Percentiles rank a stretch among this genome's conserved stretches.
Conservation (phyloP, 2,113 vertebrate genomes). For the Hippocampus mohnikei region DNA sequence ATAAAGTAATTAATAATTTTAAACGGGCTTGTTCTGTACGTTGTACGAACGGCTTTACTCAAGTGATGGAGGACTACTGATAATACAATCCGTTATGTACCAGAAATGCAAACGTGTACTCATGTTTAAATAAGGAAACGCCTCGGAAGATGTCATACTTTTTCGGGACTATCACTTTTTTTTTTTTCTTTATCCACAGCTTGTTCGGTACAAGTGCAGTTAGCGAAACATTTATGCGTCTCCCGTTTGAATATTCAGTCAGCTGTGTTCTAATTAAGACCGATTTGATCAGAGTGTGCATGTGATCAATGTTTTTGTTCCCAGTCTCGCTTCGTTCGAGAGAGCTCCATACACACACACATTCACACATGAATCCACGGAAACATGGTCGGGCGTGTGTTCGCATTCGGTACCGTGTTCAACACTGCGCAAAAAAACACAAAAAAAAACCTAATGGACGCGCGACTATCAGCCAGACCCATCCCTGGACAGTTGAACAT, state of each 20-base stretch:
- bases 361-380: slow-evolving; percentile 21
- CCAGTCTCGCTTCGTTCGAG: slow-evolving; percentile 8
- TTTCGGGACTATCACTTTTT: neutral
- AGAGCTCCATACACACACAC: slow-evolving; percentile 6
- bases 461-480: neutral
- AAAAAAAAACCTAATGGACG: slow-evolving; percentile 6
- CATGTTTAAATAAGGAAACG: too few species aligned
- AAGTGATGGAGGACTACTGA: too few species aligned
- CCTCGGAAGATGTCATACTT: too few species aligned
- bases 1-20: too few species aligned
- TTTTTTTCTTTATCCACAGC: neutral
- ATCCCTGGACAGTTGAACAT: neutral
- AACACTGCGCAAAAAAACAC: slow-evolving; percentile 20
- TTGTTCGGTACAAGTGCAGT: neutral
- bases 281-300: slow-evolving; percentile 32
- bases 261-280: slow-evolving; percentile 4
- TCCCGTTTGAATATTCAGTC: slow-evolving; percentile 27
- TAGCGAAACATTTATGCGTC: slow-evolving; percentile 16
- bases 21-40: neutral
- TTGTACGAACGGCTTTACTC: neutral
- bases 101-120: too few species aligned
- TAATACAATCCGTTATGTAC: too few species aligned
- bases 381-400: neutral
- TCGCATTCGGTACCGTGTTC: slow-evolving; percentile 13
- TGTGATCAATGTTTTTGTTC: slow-evolving; percentile 53